Evolutionary conservation across 2,888 invertebrate species (phyloP).

Genomic region (Plagodis pulveraria): DNA sequence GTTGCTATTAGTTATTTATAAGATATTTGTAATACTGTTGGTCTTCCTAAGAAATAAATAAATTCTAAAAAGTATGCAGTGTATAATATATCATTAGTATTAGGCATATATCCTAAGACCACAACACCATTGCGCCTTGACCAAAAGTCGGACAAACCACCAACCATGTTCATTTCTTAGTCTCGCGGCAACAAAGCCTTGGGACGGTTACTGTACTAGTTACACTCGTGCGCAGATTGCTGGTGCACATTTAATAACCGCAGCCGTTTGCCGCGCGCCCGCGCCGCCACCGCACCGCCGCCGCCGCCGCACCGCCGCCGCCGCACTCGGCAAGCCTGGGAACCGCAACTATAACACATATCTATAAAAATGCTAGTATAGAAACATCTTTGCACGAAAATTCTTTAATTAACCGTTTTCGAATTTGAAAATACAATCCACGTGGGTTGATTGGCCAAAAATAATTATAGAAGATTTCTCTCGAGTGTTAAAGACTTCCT

Average conservation of each 20-base stretch:
- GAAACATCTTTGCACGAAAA: too few relatives aligned
- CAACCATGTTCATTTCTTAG: background rate
- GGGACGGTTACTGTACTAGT: constrained; percentile 9
- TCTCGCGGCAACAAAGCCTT: constrained; percentile 3
- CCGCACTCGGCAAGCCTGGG: background rate
- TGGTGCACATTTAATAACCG: constrained; percentile 20
- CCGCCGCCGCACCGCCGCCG: background rate
- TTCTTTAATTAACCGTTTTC: too few relatives aligned
- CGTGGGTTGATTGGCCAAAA: too few relatives aligned
- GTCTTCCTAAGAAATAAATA: too few relatives aligned
- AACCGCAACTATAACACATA: background rate
- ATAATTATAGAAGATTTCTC: too few relatives aligned
- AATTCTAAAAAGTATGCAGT: too few relatives aligned
- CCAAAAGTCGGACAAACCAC: background rate
- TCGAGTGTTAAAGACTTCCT: too few relatives aligned
- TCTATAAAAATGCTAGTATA: too few relatives aligned
- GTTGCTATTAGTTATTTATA: too few relatives aligned
- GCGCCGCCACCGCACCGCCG: background rate
- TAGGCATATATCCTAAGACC: background rate
- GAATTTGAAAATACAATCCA: too few relatives aligned
- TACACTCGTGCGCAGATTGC: constrained; percentile 7
- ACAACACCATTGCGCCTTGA: background rate
- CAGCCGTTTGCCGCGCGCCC: constrained; percentile 1
- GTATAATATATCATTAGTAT: too few relatives aligned
- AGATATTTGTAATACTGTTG: too few relatives aligned